Conservation (phyloP, 2,888 invertebrate genomes). For the Exocentrus adspersus region DNA sequence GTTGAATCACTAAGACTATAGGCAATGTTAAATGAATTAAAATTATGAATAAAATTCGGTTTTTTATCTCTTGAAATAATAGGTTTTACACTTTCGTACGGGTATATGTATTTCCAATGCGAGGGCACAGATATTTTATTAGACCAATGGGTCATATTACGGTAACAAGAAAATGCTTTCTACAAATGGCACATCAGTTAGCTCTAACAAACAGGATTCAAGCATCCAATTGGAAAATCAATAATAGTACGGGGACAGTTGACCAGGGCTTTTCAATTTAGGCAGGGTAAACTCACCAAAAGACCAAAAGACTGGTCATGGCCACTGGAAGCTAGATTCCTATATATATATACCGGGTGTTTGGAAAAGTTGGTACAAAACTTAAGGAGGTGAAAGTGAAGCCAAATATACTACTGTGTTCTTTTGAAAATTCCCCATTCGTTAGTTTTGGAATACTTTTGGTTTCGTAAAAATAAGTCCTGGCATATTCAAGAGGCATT, state of each 20-base stretch:
- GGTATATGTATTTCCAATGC: not conserved
- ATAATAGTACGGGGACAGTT: not conserved
- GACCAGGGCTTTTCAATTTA: not conserved
- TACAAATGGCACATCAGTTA: not conserved
- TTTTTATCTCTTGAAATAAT: not conserved
- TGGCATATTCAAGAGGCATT: too few relatives aligned
- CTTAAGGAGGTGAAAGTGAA: too few relatives aligned
- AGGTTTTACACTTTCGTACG: not conserved
- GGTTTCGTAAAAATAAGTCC: too few relatives aligned
- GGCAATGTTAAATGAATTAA: not conserved
- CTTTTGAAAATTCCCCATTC: too few relatives aligned
- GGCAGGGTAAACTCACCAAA: too few relatives aligned
- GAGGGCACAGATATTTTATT: not conserved
- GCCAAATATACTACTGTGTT: too few relatives aligned
- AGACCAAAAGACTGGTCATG: too few relatives aligned
- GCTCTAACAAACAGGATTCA: not conserved
- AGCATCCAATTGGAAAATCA: not conserved
- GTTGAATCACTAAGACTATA: not conserved
- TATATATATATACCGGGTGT: too few relatives aligned
- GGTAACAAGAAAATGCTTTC: not conserved
- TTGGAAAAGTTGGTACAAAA: too few relatives aligned
- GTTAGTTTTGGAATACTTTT: too few relatives aligned
- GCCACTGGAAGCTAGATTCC: too few relatives aligned
- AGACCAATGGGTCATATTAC: not conserved
- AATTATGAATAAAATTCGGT: too few relatives aligned